Evolutionary conservation across 2,797 vertebrate species (phyloP), one percentile per base, ranked within the genome.

Genomic region (Lates japonicus): DNA sequence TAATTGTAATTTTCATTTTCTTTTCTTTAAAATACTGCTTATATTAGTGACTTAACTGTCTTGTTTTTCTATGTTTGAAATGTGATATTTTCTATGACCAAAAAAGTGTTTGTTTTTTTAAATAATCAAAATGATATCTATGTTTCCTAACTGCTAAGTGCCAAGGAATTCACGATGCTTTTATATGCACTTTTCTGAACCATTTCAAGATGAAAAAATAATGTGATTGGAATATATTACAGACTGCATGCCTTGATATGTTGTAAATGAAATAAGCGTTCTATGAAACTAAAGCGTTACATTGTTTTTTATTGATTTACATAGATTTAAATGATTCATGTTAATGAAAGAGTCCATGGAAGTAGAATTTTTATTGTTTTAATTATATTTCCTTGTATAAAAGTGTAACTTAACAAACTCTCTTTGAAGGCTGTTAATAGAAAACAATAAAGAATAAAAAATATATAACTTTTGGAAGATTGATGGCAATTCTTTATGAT

Each of bases 211-310:
- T 12, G 20, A 25, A 25, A 78, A 64, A 55, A 61, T 33, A 70
- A 73, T 14, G 74, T 70, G 39, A 82, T 60, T 19, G 2, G 35
- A 71, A 59, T 78, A 68, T 73, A 60, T n/a, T 71, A 10, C 59
- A 65, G 81, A 42, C 11, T 70, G 78, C 71, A 81, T 70, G 66
- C 33, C 7, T 68, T 25, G 5, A 57, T 86, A 41, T 78, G 55
- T 88, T 31, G 51, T n/a, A 64, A 73, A 42, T 70, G 0, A 82
- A 91, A 91, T 92, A 92, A 92, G 93, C 35, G n/a, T 79, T 72
- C 37, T 55, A 81, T 10, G 85, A 76, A 86, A 70, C 19, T 20
- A 20, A n/a, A 73, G 5, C 3, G 1, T 51, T 25, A 20, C 2
- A 3, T 70, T 82, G 14, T n/a, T 72, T 41, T 51, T 61, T 39